Percentiles rank a stretch among this genome's conserved stretches.
Conservation (phyloP, 64 coral and sea anemone genomes). For the Anthopleura sola region DNA sequence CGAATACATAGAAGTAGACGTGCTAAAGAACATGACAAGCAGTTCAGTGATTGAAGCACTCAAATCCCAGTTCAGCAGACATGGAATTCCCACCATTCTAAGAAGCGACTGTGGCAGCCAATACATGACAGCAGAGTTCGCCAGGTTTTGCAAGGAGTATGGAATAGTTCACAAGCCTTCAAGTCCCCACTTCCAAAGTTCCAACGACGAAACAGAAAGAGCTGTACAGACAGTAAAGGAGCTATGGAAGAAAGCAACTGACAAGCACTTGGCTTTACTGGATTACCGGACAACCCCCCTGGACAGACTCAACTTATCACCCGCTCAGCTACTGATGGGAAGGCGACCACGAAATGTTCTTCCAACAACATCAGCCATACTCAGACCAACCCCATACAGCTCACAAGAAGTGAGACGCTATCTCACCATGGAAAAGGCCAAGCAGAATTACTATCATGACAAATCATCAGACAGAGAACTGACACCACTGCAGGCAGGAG, state of each 20-base stretch:
- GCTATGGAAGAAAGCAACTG: slow-evolving; percentile 42
- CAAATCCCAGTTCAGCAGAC: slow-evolving; percentile 37
- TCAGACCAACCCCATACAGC: slow-evolving; percentile 26
- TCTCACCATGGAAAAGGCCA: slow-evolving; percentile 21
- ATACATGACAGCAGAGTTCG: slow-evolving; percentile 12
- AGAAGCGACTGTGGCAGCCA: slow-evolving; percentile 25
- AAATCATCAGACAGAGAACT: slow-evolving; percentile 25
- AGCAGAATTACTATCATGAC: slow-evolving; percentile 49
- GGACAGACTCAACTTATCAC: slow-evolving; percentile 29
- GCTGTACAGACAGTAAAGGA: slow-evolving; percentile 41
- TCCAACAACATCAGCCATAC: slow-evolving; percentile 16
- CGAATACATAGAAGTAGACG: slow-evolving; percentile 48
- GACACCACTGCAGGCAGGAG: slow-evolving; percentile 11
- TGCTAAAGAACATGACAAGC: slow-evolving; percentile 18
- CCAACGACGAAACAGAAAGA: slow-evolving; percentile 20
- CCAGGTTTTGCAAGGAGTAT: slow-evolving; percentile 26
- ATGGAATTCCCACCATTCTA: slow-evolving; percentile 27
- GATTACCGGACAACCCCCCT: slow-evolving; percentile 40
- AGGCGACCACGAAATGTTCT: slow-evolving; percentile 10
- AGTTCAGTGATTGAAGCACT: slow-evolving; percentile 29
- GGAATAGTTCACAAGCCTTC: slow-evolving; percentile 19
- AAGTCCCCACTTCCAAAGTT: slow-evolving; percentile 24
- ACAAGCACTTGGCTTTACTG: slow-evolving; percentile 36
- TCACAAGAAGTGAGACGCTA: slow-evolving; percentile 10
- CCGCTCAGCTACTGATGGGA: slow-evolving; percentile 37